phyloP scores from a whole-genome alignment of 2,113 vertebrate species.

The Entosphenus tridentatus region DNA sequence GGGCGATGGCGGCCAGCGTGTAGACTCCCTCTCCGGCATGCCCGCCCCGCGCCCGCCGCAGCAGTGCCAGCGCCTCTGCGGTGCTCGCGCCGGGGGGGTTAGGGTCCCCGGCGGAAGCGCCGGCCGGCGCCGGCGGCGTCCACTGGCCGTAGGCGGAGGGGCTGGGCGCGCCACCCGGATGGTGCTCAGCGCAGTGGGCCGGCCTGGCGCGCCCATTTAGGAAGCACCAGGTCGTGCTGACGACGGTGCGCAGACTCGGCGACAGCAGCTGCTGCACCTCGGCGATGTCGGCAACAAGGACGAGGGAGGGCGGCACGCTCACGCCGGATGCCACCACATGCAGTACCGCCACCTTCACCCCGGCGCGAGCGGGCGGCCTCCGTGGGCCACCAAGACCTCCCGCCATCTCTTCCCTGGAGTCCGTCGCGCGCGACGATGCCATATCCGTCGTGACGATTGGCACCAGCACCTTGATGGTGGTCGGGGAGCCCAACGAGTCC shows the following conservation, averaged over 20 bases:
- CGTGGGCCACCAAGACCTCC: no score
- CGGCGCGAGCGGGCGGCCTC: no score
- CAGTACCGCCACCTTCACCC: no score
- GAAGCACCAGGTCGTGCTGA: conserved; percentile 1
- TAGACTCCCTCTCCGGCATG: not conserved
- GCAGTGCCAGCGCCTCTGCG: not conserved
- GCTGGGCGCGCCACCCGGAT: not conserved
- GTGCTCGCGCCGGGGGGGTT: not conserved
- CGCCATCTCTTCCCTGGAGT: no score
- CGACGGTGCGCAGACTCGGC: conserved; percentile 1
- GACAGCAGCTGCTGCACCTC: not conserved
- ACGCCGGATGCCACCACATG: no score
- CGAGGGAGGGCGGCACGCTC: not conserved
- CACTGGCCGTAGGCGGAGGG: not conserved
- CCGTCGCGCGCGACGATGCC: no score
- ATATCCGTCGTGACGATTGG: no score
- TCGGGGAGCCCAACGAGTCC: no score
- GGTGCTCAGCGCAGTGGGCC: not conserved
- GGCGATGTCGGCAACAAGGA: not conserved
- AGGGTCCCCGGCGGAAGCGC: not conserved
- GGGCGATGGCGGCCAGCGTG: not conserved
- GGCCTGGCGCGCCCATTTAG: conserved; percentile 1
- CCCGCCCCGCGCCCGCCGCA: not conserved
- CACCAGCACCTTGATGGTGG: no score
- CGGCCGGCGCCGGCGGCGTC: not conserved